Conservation (phyloP, 2,888 invertebrate species). For the Kuschelorhynchus macadamiae region DNA sequence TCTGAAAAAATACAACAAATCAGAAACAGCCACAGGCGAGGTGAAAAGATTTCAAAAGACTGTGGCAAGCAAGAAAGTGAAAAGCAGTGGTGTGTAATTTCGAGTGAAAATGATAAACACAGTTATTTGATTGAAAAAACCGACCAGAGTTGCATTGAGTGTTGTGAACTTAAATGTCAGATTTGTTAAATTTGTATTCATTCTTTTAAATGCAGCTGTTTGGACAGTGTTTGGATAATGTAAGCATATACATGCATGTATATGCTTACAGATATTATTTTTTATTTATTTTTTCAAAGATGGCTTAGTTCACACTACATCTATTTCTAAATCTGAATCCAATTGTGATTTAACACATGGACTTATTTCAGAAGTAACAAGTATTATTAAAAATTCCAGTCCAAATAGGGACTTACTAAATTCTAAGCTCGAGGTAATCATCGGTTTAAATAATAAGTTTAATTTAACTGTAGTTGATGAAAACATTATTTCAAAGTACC, state of each 20-base stretch:
- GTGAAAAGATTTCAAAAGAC: constrained; percentile 1
- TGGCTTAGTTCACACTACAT: background rate
- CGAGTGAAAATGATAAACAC: constrained; percentile 18
- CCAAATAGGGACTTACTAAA: background rate
- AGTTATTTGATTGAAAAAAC: constrained; percentile 28
- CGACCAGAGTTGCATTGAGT: constrained; percentile 2
- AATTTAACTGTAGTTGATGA: constrained; percentile 6
- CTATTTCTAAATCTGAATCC: background rate
- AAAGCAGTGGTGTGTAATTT: constrained; percentile 30
- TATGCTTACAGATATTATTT: too few species aligned
- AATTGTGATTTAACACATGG: too few species aligned
- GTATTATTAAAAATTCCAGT: constrained; percentile 9
- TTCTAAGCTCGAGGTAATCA: constrained; percentile 14
- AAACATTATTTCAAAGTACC: constrained; percentile 10
- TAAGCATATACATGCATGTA: constrained; percentile 42
- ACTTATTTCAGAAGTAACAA: background rate
- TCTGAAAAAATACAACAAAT: constrained; percentile 28
- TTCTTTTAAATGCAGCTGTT: constrained; percentile 32
- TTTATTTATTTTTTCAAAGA: background rate
- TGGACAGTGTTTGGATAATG: constrained; percentile 36
- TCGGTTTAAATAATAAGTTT: constrained; percentile 20
- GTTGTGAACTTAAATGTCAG: constrained; percentile 23
- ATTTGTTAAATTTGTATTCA: constrained; percentile 32
- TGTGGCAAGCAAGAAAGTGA: background rate
- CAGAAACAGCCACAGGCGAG: constrained; percentile 9